Evolutionary conservation across 2,113 vertebrate species (phyloP).

Genomic region (Phylloscopus trochilus): DNA sequence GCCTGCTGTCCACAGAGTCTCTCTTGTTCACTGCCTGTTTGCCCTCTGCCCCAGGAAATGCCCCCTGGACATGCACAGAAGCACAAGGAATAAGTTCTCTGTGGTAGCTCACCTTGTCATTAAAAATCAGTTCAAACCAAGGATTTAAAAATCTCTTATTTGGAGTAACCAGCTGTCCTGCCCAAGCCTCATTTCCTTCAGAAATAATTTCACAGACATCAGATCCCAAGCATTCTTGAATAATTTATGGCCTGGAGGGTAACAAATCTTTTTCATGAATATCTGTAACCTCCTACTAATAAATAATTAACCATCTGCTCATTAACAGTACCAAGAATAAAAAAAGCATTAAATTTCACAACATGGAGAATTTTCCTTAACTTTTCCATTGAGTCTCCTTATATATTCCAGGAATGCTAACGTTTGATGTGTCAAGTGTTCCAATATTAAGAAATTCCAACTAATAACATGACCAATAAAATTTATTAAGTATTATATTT

Average conservation of each 20-base stretch:
- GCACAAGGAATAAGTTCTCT: neutral
- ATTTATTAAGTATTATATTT: constrained; percentile 99
- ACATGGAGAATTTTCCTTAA: neutral
- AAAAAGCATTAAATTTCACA: neutral
- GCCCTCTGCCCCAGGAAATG: neutral
- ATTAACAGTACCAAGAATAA: neutral
- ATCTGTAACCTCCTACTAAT: constrained; percentile 50
- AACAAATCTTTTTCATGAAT: constrained; percentile 52
- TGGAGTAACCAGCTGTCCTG: neutral
- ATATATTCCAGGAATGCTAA: neutral
- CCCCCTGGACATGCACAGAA: neutral
- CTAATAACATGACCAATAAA: constrained; percentile 95
- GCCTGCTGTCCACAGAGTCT: neutral
- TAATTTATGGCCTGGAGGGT: constrained; percentile 12
- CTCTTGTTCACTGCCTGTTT: neutral
- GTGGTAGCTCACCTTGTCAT: neutral
- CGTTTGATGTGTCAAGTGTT: constrained; percentile 36
- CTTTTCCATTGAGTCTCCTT: constrained; percentile 10
- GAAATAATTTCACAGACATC: constrained; percentile 37
- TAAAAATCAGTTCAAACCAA: neutral
- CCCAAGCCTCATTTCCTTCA: neutral
- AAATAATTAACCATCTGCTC: constrained; percentile 39
- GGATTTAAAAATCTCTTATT: neutral
- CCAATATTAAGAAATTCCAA: constrained; percentile 66
- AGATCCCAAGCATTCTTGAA: constrained; percentile 49